phyloP scores from a whole-genome alignment of 2,113 vertebrate species.

The Pomatorhinus ruficollis region DNA sequence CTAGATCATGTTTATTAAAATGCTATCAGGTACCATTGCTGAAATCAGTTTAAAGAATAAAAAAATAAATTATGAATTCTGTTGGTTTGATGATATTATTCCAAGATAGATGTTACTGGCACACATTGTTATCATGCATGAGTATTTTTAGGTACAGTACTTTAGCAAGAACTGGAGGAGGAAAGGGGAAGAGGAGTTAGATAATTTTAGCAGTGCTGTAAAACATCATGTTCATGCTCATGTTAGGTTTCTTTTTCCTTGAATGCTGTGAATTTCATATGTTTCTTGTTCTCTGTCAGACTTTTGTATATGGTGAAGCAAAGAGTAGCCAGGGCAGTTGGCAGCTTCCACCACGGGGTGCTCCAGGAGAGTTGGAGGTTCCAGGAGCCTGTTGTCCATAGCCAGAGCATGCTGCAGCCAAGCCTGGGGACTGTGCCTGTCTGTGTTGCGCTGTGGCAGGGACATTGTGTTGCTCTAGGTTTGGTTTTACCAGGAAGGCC shows the following conservation, averaged over 20 bases:
- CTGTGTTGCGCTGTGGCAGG: fast-evolving
- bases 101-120: background rate
- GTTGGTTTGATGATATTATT: background rate
- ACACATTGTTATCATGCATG: fast-evolving
- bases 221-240: background rate
- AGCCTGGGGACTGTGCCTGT: fast-evolving
- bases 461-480: fast-evolving
- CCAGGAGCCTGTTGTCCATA: background rate
- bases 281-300: background rate
- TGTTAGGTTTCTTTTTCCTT: background rate
- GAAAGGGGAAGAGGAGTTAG: background rate
- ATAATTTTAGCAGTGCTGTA: background rate
- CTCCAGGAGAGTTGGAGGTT: background rate
- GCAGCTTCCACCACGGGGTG: background rate
- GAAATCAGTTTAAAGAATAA: background rate
- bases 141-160: background rate
- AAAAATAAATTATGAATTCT: background rate
- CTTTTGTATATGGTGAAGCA: background rate
- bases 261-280: background rate
- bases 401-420: fast-evolving
- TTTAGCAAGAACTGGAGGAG: background rate
- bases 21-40: background rate
- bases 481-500: background rate
- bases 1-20: background rate
- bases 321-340: background rate